Evolutionary conservation across 2,888 invertebrate species (phyloP).

Genomic region (Papilio protenor): DNA sequence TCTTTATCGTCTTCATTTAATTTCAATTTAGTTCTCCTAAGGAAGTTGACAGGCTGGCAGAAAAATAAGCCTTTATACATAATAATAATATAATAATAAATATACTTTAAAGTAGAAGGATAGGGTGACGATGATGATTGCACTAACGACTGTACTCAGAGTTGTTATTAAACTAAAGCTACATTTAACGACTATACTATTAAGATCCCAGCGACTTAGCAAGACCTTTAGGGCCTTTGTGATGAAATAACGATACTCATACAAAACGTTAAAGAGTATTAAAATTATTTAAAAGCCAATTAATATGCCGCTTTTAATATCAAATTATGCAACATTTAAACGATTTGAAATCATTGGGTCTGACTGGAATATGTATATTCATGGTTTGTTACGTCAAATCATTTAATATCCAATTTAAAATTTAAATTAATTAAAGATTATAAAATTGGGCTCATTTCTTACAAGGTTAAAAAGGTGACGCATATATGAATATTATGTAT

Average conservation of each 20-base stretch:
- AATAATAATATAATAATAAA: too few species aligned
- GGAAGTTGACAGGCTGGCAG: too few species aligned
- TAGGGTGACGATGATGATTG: too few species aligned
- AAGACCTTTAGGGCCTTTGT: too few species aligned
- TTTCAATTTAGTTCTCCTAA: too few species aligned
- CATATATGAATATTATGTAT: background rate
- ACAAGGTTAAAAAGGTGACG: constrained; percentile 31
- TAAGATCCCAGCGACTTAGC: too few species aligned
- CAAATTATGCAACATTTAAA: constrained; percentile 3
- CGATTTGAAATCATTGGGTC: background rate
- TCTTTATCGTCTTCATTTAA: background rate
- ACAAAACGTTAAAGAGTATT: background rate
- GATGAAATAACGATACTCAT: too few species aligned
- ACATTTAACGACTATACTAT: too few species aligned
- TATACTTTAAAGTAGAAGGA: too few species aligned
- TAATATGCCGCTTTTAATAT: background rate
- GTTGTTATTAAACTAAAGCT: too few species aligned
- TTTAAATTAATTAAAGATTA: constrained; percentile 24
- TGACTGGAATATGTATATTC: constrained; percentile 22
- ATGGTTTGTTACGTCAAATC: constrained; percentile 24
- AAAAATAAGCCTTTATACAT: too few species aligned
- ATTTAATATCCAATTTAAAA: constrained; percentile 11
- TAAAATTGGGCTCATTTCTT: background rate
- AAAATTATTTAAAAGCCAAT: background rate
- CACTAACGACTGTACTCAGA: too few species aligned